phyloP scores from a whole-genome alignment of 2,888 invertebrate species.

The Microplitis manilae region DNA sequence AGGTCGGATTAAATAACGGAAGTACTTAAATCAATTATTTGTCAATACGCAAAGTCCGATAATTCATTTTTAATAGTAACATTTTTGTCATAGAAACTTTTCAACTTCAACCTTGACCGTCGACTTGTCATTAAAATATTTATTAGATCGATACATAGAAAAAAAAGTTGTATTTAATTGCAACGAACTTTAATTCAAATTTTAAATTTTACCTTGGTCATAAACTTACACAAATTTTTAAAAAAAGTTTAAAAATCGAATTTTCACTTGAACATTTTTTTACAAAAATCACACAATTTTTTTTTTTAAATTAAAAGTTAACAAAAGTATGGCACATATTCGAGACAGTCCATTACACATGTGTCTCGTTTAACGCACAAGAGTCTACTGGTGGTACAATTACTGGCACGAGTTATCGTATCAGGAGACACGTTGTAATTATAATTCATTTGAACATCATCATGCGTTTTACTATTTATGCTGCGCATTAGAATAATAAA shows the following conservation, averaged over 20 bases:
- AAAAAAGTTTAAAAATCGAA: too few relatives aligned
- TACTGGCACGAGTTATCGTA: not conserved
- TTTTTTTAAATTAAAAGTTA: too few relatives aligned
- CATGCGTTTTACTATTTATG: too few relatives aligned
- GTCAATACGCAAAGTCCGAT: not conserved
- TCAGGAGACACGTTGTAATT: not conserved
- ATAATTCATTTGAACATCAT: too few relatives aligned
- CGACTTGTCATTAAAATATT: not conserved
- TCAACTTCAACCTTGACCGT: not conserved
- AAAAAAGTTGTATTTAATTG: not conserved
- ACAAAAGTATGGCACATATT: not conserved
- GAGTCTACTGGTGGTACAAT: slow-evolving; percentile 37
- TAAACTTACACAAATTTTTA: not conserved
- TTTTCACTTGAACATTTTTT: too few relatives aligned
- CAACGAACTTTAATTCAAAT: too few relatives aligned
- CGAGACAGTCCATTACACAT: slow-evolving; percentile 4
- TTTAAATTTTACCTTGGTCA: not conserved
- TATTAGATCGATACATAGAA: not conserved
- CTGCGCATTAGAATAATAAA: too few relatives aligned
- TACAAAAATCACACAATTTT: too few relatives aligned
- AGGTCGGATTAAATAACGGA: too few relatives aligned
- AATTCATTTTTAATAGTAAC: not conserved
- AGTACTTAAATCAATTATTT: too few relatives aligned
- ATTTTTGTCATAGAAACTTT: not conserved
- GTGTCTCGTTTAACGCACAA: slow-evolving; percentile 31